Evolutionary conservation across 30 jellyfish, hydroid and myxozoan species (phyloP), one percentile per base, ranked within the genome.

Genomic region (Mastigias papua): DNA sequence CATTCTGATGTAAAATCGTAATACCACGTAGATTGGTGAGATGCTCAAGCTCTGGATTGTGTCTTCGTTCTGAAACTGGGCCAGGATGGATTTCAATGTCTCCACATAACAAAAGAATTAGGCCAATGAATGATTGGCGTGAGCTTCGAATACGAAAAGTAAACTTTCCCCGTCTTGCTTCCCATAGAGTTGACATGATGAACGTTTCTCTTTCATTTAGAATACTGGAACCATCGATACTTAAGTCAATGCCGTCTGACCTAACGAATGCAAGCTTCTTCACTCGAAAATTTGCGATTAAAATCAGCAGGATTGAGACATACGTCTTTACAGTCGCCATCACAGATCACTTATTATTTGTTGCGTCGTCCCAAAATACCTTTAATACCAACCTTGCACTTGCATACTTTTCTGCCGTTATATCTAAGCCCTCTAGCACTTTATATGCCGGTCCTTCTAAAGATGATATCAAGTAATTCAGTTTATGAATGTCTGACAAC

Each of bases 131-230:
- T 22, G 82, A 10, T 15, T 72, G 64, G 80, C 30, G 50, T 57
- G 88, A 77, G 37, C 80, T 32, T 58, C 78, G 63, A 31, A 77
- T 66, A 31, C 46, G 51, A 29, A 50, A 77, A 31, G 29, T 50
- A 66, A 77, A 77, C 46, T 66, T 77, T 72, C 88, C 80, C 3
- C 88, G 64, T 77, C 87, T 77, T 26, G 88, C 63, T 66, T 77
- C 80, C 88, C 88, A 77, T 57, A 77, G 64, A 57, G 80, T 77
- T 23, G 88, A 77, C 28, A 30, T 7, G 46, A 62, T 54, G 88
- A 32, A 51, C 26, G 88, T 50, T 75, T 77, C 80, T 77, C 66
- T 37, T n/a, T 20, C 21, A 48, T 58, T 31, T 17, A 20, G 26
- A 32, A 75, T 20, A 23, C 30, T 34, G 21, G 57, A 20, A 37